Evolutionary conservation across 2,888 invertebrate species (phyloP).

Genomic region (Melitaea athalia): DNA sequence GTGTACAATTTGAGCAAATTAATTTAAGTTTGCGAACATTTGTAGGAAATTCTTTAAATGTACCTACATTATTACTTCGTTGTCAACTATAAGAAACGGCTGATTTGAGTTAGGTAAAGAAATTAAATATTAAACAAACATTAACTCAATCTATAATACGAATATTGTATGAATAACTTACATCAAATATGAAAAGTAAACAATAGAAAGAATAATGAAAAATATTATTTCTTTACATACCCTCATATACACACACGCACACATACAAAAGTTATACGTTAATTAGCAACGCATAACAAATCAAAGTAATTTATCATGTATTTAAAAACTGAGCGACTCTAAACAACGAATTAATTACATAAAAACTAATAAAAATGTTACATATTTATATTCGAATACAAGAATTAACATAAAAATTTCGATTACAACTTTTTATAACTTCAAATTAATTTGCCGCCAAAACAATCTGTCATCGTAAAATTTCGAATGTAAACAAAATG

Average conservation of each 20-base stretch:
- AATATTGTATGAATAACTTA: too few species aligned
- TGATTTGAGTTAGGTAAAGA: too few species aligned
- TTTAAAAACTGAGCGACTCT: neutral
- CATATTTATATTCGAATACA: slow-evolving; percentile 2
- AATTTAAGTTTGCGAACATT: too few species aligned
- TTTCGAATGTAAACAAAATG: slow-evolving; percentile 45
- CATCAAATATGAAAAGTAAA: too few species aligned
- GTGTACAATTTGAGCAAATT: too few species aligned
- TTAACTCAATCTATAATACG: too few species aligned
- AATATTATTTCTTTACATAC: neutral
- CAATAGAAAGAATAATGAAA: neutral
- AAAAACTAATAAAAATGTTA: slow-evolving; percentile 12
- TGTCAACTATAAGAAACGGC: too few species aligned
- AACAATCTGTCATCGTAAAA: slow-evolving; percentile 44
- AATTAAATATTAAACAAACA: too few species aligned
- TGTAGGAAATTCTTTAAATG: too few species aligned
- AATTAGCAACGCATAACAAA: neutral
- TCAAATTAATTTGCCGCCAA: slow-evolving; percentile 36
- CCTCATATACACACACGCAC: neutral
- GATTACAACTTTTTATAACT: slow-evolving; percentile 20
- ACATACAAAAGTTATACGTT: neutral
- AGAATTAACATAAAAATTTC: slow-evolving; percentile 20
- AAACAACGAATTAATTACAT: slow-evolving; percentile 25
- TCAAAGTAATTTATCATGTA: slow-evolving; percentile 1
- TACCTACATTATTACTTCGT: too few species aligned